Percentiles rank a stretch among this genome's conserved stretches.
Conservation (phyloP, 2,888 invertebrate genomes). For the Augiades crinisus region DNA sequence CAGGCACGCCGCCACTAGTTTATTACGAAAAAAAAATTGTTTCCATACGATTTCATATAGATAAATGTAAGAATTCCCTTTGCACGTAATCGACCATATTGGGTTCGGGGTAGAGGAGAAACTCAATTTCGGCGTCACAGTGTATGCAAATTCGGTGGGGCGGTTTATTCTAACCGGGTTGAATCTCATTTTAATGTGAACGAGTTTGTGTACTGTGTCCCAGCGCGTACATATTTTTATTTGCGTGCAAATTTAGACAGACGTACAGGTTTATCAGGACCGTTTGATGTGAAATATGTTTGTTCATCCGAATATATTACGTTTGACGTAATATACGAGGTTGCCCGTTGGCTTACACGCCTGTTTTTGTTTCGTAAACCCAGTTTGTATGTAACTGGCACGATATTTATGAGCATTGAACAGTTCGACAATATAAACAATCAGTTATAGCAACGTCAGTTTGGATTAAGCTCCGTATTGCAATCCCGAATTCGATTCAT, state of each 20-base stretch:
- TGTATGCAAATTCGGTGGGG: slow-evolving; percentile 8
- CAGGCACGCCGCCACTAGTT: too few relatives aligned
- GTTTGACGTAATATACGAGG: neutral
- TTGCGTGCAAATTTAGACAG: slow-evolving; percentile 9
- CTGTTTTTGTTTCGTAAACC: too few relatives aligned
- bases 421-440: too few relatives aligned
- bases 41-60: too few relatives aligned
- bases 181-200: slow-evolving; percentile 26
- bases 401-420: too few relatives aligned
- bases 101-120: neutral
- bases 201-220: slow-evolving; percentile 6
- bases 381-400: too few relatives aligned
- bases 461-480: too few relatives aligned
- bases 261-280: slow-evolving; percentile 13
- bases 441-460: too few relatives aligned
- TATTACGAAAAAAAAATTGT: too few relatives aligned
- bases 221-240: slow-evolving; percentile 7
- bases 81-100: neutral
- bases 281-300: slow-evolving; percentile 20
- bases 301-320: slow-evolving; percentile 8
- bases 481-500: too few relatives aligned
- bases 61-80: neutral
- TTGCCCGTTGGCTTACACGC: neutral
- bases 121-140: slow-evolving; percentile 5
- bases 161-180: slow-evolving; percentile 16